These are phyloP conservation scores for Tragelaphus scriptus DNA, from an alignment of 2,113 vertebrate species.

Conservation along the genomic window DNA sequence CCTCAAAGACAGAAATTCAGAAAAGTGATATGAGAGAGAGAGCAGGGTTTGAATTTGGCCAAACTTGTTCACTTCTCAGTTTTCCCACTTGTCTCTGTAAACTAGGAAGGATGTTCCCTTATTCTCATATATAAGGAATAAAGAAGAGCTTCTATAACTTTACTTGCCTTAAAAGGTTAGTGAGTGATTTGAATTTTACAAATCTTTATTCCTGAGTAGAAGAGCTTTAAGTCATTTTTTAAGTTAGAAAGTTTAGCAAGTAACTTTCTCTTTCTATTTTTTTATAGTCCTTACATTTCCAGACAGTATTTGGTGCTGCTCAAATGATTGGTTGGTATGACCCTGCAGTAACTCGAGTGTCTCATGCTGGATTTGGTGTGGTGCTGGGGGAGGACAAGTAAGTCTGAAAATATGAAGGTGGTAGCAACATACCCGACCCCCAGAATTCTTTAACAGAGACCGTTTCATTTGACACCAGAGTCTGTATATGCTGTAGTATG, in stretches of 20 bases:
- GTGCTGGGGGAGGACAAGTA: constrained; percentile 99
- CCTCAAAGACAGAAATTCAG: neutral
- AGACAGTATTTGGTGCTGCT: constrained; percentile 89
- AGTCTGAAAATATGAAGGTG: constrained; percentile 67
- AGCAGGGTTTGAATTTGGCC: neutral
- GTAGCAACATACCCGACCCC: too few relatives aligned
- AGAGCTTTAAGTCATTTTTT: neutral
- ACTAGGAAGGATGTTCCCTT: neutral
- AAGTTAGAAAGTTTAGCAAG: neutral
- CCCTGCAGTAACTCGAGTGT: constrained; percentile 89
- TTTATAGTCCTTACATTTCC: constrained; percentile 89
- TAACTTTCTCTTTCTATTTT: neutral
- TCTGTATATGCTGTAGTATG: neutral
- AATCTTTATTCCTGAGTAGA: neutral
- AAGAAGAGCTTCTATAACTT: neutral
- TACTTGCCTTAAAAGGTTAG: neutral
- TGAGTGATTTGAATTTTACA: neutral
- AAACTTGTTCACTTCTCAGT: neutral
- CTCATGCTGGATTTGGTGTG: constrained; percentile 94
- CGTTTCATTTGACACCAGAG: neutral
- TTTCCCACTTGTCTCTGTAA: neutral
- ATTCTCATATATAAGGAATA: neutral
- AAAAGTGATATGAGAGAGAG: neutral
- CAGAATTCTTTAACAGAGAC: neutral
- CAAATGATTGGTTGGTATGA: constrained; percentile 97